Conservation (phyloP, 2,797 vertebrate genomes). For the Parotocinclus haroldoi region DNA sequence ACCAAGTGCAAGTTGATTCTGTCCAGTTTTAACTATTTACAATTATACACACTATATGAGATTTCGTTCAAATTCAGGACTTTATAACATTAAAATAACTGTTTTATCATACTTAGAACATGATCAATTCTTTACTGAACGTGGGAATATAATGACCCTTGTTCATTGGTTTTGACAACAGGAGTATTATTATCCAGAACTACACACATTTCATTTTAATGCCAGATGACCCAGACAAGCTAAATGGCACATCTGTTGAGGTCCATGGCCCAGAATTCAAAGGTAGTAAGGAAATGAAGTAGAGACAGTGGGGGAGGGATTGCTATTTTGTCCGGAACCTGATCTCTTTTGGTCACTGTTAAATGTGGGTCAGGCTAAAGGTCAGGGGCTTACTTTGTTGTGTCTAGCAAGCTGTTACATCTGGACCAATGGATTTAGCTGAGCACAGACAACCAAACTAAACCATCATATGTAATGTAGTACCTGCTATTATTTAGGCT, state of each 20-base stretch:
- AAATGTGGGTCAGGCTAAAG: slow-evolving; percentile 59
- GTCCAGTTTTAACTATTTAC: too few relatives aligned
- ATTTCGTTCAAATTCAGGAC: too few relatives aligned
- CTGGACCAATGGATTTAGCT: slow-evolving; percentile 51
- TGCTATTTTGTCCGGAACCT: slow-evolving; percentile 61
- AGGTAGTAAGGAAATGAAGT: slow-evolving; percentile 49
- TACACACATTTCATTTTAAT: slow-evolving; percentile 24
- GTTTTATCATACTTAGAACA: too few relatives aligned
- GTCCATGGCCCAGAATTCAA: slow-evolving; percentile 43
- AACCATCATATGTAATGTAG: not conserved
- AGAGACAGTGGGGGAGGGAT: slow-evolving; percentile 37
- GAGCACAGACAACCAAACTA: slow-evolving; percentile 10
- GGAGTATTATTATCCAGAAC: too few relatives aligned
- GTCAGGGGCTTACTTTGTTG: slow-evolving; percentile 60
- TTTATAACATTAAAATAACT: too few relatives aligned
- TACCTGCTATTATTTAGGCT: not conserved
- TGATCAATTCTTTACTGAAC: too few relatives aligned
- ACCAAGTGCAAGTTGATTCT: too few relatives aligned
- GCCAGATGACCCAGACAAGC: slow-evolving; percentile 13
- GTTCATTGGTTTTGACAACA: too few relatives aligned
- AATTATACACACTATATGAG: too few relatives aligned
- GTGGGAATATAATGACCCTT: too few relatives aligned
- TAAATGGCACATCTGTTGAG: slow-evolving; percentile 43
- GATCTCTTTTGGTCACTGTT: slow-evolving; percentile 62
- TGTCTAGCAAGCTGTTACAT: slow-evolving; percentile 61